Base-by-base conservation (phyloP, 1,140 invertebrate genomes). In the Sweltsa coloradensis region DNA sequence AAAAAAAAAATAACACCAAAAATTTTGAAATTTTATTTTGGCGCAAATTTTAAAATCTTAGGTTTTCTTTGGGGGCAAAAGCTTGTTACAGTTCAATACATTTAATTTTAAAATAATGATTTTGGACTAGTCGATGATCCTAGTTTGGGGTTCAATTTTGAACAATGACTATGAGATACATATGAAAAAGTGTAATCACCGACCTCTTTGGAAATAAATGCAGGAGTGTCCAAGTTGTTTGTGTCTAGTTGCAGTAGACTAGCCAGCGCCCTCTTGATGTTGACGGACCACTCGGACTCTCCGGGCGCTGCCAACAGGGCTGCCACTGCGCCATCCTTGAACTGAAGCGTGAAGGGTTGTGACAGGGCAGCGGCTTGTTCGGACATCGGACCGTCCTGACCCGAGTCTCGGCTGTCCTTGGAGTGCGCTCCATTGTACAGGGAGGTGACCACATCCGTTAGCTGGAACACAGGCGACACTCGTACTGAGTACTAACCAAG, bases 251-350 rank as follows among this genome's bases (percentile, higher is more conserved):
- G 76, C 24, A 81, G 70, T 50, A 74, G 73, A 26, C 74, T 69
- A 11, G 74, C 72, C 21, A 81, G 69, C 5, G 75, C 77, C 27
- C 75, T 62, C 57, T 81, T 80, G 41, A 81, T 72, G 56, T 81
- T 81, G n/a, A 66, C 71, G 0, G 73, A 68, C 78, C 78, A 81
- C 13, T 66, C 56, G 2, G 74, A 66, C 49, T 76, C 75, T 23
- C 55, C 51, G 51, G n/a, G n/a, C n/a, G 69, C 70, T 11, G 55
- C 54, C 19, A 59, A 66, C 25, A 67, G 65, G 56, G 65, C 65
- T 49, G 61, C 56, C 7, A 65, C 45, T 9, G 61, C 54, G 7
- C 65, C 65, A 49, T 55, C 57, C 14, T 58, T 55, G 22, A 65
- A 65, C 5, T 52, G 55, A 7, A 65, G 49, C 51, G 57, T 60